phyloP scores from a whole-genome alignment of 1,140 invertebrate genomes.

The Heliothis virescens region DNA sequence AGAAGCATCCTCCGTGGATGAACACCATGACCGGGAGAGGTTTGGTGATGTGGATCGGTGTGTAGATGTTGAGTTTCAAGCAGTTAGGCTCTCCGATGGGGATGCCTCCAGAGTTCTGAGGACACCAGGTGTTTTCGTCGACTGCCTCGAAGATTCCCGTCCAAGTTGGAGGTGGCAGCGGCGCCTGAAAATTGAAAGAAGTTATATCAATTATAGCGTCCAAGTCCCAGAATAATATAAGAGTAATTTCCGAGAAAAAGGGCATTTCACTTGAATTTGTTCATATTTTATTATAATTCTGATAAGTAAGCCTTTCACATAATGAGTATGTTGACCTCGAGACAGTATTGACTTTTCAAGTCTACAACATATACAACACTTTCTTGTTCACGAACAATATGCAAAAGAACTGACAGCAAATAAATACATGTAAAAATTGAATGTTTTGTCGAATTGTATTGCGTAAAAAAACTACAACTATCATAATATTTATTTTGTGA shows the following conservation, averaged over 20 bases:
- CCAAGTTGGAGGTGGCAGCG: conserved; percentile 83
- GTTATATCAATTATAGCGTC: conserved; percentile 27
- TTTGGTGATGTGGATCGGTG: conserved; percentile 81
- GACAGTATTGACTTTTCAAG: no score
- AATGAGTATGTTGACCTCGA: no score
- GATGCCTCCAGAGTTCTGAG: conserved; percentile 66
- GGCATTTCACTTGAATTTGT: background rate
- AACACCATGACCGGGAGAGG: conserved; percentile 88
- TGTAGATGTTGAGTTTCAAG: conserved; percentile 93
- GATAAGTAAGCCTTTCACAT: no score
- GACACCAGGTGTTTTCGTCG: conserved; percentile 76
- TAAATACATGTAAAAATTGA: background rate
- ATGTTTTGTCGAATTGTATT: no score
- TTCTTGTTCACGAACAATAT: background rate
- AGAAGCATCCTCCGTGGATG: conserved; percentile 89
- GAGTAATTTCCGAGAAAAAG: conserved; percentile 10
- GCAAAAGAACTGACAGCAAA: background rate
- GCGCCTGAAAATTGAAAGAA: conserved; percentile 77
- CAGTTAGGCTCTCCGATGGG: conserved; percentile 90
- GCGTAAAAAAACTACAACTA: no score
- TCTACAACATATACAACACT: no score
- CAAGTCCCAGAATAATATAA: conserved; percentile 12
- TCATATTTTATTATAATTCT: no score
- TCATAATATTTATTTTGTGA: no score
- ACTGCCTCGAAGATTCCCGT: conserved; percentile 82